A percentile compares a stretch with the other conserved stretches of the same genome.
Evolutionary conservation across 2,113 vertebrate genomes (phyloP).

Genomic region (Petroica traversi): DNA sequence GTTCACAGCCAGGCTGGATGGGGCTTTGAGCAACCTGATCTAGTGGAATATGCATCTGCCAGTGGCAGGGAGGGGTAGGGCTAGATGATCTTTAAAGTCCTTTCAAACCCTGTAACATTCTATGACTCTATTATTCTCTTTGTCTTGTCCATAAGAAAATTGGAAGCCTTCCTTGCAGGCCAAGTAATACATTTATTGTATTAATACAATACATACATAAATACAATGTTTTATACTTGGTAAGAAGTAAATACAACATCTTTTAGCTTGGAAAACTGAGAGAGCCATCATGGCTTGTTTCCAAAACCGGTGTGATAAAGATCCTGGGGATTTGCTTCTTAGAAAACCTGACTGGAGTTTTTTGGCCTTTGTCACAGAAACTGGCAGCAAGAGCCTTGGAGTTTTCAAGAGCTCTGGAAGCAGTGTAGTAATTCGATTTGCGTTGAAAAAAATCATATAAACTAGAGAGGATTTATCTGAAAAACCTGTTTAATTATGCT

Average conservation of each 20-base stretch:
- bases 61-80: neutral
- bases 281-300: neutral
- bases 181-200: neutral
- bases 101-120: neutral
- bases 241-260: neutral
- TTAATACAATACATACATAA: too few species aligned
- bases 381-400: neutral
- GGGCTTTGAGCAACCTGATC: neutral
- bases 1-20: neutral
- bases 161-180: neutral
- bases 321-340: neutral
- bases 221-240: neutral
- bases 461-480: neutral
- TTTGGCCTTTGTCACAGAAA: neutral
- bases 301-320: neutral
- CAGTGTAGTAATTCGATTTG: neutral
- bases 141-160: neutral
- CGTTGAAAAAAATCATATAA: neutral
- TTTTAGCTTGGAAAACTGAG: neutral
- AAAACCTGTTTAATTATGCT: neutral
- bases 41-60: neutral
- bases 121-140: neutral
- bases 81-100: neutral
- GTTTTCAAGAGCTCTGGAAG: neutral
- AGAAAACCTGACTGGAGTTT: neutral